phyloP scores from a whole-genome alignment of 2,888 invertebrate species.

The Scaptomyza cyrtandrae region DNA sequence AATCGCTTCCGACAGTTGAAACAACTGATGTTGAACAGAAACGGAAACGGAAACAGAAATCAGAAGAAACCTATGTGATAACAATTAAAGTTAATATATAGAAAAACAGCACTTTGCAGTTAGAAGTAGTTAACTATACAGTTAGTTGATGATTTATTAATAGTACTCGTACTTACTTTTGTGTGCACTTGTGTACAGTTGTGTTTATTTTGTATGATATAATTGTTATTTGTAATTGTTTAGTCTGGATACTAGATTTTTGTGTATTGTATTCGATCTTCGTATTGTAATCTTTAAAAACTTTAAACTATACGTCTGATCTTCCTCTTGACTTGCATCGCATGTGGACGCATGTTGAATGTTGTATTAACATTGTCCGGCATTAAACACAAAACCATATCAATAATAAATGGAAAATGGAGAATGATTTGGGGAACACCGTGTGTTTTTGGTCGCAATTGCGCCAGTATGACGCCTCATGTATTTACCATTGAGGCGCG shows the following conservation, averaged over 20 bases:
- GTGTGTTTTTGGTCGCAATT: slow-evolving; percentile 41
- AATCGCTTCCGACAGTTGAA: too few species aligned
- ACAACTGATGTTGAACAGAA: slow-evolving; percentile 1
- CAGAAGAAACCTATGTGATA: slow-evolving; percentile 45
- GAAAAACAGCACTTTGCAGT: slow-evolving; percentile 1
- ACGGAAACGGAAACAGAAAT: too few species aligned
- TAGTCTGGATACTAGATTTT: slow-evolving; percentile 16
- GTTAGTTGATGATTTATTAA: slow-evolving; percentile 64
- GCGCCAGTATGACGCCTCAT: slow-evolving; percentile 56
- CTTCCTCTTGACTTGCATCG: slow-evolving; percentile 12
- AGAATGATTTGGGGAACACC: slow-evolving; percentile 14
- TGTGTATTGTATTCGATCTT: background rate
- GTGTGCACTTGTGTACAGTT: slow-evolving; percentile 55
- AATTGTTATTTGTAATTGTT: slow-evolving; percentile 8
- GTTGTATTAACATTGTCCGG: slow-evolving; percentile 32
- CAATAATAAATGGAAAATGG: slow-evolving; percentile 40
- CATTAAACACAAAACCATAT: slow-evolving; percentile 5
- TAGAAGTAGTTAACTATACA: slow-evolving; percentile 49
- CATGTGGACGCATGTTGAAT: slow-evolving; percentile 17
- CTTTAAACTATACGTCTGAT: slow-evolving; percentile 8
- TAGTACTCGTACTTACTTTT: slow-evolving; percentile 23
- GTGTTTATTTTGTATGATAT: slow-evolving; percentile 9
- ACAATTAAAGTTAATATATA: background rate
- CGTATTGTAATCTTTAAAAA: slow-evolving; percentile 3
- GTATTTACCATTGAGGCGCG: slow-evolving; percentile 76